These are phyloP conservation scores for Pseudochirops cupreus DNA, from an alignment of 2,797 vertebrate species.

Conservation along the genomic window DNA sequence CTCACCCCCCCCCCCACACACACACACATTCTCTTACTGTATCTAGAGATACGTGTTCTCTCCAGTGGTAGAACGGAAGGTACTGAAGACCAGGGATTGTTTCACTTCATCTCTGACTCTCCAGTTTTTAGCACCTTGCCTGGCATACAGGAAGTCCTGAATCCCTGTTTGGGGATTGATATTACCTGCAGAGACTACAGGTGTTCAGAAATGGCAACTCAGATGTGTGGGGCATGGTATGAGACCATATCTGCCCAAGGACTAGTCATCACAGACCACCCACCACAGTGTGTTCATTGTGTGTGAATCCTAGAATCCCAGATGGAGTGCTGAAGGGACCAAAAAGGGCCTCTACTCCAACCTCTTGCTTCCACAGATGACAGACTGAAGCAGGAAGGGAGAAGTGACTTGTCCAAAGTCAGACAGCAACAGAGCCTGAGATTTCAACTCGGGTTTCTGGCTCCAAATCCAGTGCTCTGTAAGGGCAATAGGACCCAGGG, in stretches of 20 bases:
- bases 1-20: neutral
- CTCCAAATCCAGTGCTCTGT: neutral
- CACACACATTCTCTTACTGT: neutral
- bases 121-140: neutral
- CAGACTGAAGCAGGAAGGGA: neutral
- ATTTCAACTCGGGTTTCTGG: neutral
- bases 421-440: neutral
- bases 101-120: neutral
- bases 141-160: slow-evolving; percentile 31
- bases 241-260: neutral
- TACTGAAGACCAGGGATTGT: neutral
- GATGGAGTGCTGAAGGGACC: neutral
- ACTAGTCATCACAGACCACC: neutral
- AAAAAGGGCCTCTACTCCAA: neutral
- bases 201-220: neutral
- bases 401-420: neutral
- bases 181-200: neutral
- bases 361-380: neutral
- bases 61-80: neutral
- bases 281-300: neutral
- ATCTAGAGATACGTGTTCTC: neutral
- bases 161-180: slow-evolving; percentile 28
- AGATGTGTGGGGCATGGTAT: neutral
- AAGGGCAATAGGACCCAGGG: neutral
- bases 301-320: neutral